A percentile compares a stretch with the other conserved stretches of the same genome.
These are phyloP conservation scores for Mimumesa dahlbomi DNA, from an alignment of 2,888 invertebrate species.

Conservation along the genomic window DNA sequence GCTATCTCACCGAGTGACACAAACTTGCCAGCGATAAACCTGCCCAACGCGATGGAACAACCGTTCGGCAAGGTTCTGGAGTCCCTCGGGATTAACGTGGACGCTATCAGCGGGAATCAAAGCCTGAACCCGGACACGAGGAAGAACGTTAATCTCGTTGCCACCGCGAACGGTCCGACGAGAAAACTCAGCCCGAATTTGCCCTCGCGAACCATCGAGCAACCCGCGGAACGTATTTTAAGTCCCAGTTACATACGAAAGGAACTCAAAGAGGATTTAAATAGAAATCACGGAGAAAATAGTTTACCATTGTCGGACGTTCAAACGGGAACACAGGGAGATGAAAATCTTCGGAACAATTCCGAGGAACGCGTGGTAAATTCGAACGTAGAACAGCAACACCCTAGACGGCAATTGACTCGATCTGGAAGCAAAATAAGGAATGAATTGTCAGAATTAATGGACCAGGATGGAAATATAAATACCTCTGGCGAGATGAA, in stretches of 20 bases:
- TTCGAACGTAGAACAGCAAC: not conserved
- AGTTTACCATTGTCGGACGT: not conserved
- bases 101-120: not conserved
- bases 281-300: not conserved
- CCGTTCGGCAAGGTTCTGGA: slow-evolving; percentile 44
- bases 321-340: not conserved
- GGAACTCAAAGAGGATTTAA: not conserved
- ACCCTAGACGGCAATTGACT: not conserved
- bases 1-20: not conserved
- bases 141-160: not conserved
- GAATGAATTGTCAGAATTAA: not conserved
- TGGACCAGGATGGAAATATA: not conserved
- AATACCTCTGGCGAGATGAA: slow-evolving; percentile 41
- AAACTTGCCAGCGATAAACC: not conserved
- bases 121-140: not conserved
- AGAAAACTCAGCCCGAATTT: not conserved
- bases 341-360: not conserved
- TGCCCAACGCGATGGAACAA: slow-evolving; percentile 34
- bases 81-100: slow-evolving; percentile 38
- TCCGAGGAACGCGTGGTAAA: too few relatives aligned
- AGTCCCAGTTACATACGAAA: slow-evolving; percentile 23
- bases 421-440: not conserved
- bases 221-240: slow-evolving; percentile 22
- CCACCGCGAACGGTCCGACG: not conserved
- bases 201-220: not conserved